Evolutionary conservation across 2,797 vertebrate genomes (phyloP), one percentile per base, ranked within the genome.

Genomic region (Ctenochaetus hawaiiensis): DNA sequence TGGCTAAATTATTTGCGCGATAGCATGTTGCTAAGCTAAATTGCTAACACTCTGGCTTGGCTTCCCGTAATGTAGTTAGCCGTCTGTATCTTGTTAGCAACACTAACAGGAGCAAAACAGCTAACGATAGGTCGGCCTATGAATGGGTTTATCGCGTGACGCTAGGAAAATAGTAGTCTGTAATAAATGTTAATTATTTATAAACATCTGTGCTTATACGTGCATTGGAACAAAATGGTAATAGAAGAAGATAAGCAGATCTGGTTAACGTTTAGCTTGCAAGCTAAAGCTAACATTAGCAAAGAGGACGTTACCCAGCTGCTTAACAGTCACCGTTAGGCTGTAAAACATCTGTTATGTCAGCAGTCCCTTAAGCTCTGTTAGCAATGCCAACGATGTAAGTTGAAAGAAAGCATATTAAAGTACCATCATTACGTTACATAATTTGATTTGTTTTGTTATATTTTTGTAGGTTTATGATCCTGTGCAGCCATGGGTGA

Each of bases 401-500:
- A 1, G 8, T 16, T 14, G 0, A 39, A 23, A 39, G 0, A 22
- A 8, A 11, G 8, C 2, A 8, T 34, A 8, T 22, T 47, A 20
- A 48, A 12, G 30, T 5, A 52, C 52, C 3, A 41, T 41, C 30
- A 6, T 41, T 11, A 41, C 39, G 2, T 41, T 41, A 41, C 11
- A 9, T 11, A 3, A 11, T 41, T 41, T 49, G 45, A 13, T 18
- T 8, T 5, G 82, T 13, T 82, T 23, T 34, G 30, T 34, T 6
- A 34, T 7, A 34, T 77, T 49, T 72, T 30, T 66, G 12, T 64
- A 96, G 90, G 85, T 96, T 93, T 90, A 77, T 94, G 81, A 82
- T 86, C 93, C 91, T 88, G 80, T 91, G 91, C 95, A 95, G 92
- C 94, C 95, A 99, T 99, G 98, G 98, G 98, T 96, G 98, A 99